These are phyloP conservation scores for Corythornis cristatus DNA, from an alignment of 2,113 vertebrate species.

Conservation along the genomic window DNA sequence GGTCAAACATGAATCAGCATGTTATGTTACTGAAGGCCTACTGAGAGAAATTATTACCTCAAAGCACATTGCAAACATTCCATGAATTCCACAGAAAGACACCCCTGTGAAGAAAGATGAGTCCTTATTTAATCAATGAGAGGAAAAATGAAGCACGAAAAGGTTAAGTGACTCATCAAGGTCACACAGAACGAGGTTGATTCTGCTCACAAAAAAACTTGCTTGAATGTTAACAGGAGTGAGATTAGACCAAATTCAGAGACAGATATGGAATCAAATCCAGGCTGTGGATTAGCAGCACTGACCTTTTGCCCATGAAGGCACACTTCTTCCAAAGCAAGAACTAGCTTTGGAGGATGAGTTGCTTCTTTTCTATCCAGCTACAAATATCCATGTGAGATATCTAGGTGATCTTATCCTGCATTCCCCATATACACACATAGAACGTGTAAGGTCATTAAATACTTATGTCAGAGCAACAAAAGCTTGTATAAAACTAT, in stretches of 20 bases:
- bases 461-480: not conserved
- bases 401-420: not conserved
- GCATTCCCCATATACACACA: not conserved
- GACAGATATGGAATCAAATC: not conserved
- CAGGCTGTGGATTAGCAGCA: not conserved
- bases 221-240: not conserved
- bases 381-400: not conserved
- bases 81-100: not conserved
- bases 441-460: not conserved
- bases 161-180: constrained; percentile 17
- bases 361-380: not conserved
- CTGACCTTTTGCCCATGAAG: not conserved
- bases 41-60: not conserved
- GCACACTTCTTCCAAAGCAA: not conserved
- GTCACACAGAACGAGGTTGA: not conserved
- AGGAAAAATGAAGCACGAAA: not conserved
- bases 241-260: constrained; percentile 10
- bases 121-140: not conserved
- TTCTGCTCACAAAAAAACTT: not conserved
- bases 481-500: not conserved
- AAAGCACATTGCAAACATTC: not conserved
- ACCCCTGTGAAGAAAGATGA: not conserved
- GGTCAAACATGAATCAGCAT: not conserved
- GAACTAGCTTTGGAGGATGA: not conserved
- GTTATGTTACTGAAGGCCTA: not conserved